phyloP scores from a whole-genome alignment of 2,888 invertebrate species.

The Lithophane leautieri region DNA sequence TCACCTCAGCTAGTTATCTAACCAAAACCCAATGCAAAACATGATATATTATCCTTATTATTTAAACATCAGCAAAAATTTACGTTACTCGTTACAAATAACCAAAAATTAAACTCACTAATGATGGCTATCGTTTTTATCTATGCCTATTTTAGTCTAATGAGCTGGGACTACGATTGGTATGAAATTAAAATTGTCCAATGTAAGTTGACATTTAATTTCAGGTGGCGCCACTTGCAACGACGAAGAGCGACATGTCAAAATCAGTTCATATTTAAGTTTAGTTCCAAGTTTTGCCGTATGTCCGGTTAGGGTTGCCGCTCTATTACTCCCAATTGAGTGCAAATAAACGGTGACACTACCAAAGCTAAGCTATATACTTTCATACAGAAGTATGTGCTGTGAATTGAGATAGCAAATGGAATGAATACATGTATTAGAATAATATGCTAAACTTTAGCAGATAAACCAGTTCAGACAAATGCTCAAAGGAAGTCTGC shows the following conservation, averaged over 20 bases:
- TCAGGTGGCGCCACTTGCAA: neutral
- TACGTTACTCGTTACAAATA: conserved; percentile 7
- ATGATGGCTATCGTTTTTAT: conserved; percentile 44
- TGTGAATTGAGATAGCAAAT: conserved; percentile 52
- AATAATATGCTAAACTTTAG: conserved; percentile 17
- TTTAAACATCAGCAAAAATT: conserved; percentile 27
- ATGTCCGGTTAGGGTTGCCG: neutral
- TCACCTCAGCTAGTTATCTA: neutral
- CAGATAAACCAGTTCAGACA: conserved; percentile 10
- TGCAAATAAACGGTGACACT: conserved; percentile 39
- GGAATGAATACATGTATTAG: conserved; percentile 17
- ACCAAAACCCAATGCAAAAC: conserved; percentile 23
- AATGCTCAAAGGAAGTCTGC: neutral
- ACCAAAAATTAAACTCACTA: conserved; percentile 29
- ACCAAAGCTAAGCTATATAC: conserved; percentile 48
- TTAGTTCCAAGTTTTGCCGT: conserved; percentile 8
- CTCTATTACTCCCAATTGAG: conserved; percentile 33
- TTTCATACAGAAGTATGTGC: conserved; percentile 36
- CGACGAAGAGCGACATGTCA: neutral
- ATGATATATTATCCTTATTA: neutral
- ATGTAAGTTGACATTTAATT: conserved; percentile 2
- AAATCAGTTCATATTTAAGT: neutral
- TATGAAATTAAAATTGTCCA: conserved; percentile 18
- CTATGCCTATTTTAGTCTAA: conserved; percentile 36
- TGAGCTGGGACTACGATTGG: conserved; percentile 25